phyloP scores from a whole-genome alignment of 2,113 vertebrate genomes.

The Aix galericulata region DNA sequence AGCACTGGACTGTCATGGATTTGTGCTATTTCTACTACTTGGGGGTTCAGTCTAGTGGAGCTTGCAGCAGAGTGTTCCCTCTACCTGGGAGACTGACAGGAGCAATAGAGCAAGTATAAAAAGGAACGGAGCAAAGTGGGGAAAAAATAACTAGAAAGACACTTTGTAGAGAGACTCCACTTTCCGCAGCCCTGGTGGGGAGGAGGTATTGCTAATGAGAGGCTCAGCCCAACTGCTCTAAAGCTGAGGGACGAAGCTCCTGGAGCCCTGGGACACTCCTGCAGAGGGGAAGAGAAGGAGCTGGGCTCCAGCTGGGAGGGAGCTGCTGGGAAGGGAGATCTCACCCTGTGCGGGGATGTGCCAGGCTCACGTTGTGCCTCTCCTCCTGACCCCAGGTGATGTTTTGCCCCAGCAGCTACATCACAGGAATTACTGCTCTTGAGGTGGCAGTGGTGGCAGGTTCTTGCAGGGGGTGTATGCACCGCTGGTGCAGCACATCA shows the following conservation, averaged over 20 bases:
- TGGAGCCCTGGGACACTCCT: rapidly evolving
- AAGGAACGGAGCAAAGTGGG: background rate
- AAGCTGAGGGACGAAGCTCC: background rate
- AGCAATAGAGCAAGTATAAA: background rate
- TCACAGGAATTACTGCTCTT: background rate
- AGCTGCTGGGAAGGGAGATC: background rate
- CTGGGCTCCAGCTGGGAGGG: background rate
- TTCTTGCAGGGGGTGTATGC: background rate
- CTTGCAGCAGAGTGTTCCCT: background rate
- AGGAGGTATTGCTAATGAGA: background rate
- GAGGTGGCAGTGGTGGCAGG: too few species aligned
- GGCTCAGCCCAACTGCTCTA: background rate
- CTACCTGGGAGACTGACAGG: background rate
- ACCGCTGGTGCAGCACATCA: background rate
- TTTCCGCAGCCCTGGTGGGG: background rate
- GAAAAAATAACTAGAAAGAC: background rate
- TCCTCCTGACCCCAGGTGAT: background rate
- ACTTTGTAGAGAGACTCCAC: background rate
- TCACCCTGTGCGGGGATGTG: rapidly evolving
- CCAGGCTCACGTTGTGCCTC: background rate
- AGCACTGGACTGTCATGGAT: background rate
- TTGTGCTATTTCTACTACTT: background rate
- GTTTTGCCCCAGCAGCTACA: background rate
- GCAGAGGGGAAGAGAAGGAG: background rate
- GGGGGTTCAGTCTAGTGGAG: background rate